Conservation (phyloP, 2,797 vertebrate genomes). For the Fistularia commersonii region DNA sequence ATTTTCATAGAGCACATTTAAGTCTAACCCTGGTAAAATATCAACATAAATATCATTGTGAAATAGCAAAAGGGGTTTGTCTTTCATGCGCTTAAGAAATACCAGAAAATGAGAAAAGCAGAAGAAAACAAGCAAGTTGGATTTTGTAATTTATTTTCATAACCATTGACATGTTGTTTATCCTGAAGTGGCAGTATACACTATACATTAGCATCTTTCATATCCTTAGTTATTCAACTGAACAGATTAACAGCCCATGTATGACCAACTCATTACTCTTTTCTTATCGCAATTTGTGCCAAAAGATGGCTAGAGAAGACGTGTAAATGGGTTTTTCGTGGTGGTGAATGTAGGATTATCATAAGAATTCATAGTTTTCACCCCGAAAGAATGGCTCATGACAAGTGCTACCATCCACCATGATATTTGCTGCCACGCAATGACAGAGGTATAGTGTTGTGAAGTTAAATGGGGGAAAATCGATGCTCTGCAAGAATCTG, state of each 20-base stretch:
- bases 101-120: background rate
- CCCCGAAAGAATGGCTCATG: no score
- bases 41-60: no score
- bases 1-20: no score
- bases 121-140: constrained; percentile 14
- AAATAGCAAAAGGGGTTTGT: no score
- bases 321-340: no score
- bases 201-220: background rate
- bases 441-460: no score
- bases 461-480: no score
- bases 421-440: no score
- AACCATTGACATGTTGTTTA: constrained; percentile 1
- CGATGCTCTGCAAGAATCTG: background rate
- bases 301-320: background rate
- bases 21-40: no score
- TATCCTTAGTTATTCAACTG: background rate
- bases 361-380: no score
- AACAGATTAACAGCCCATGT: constrained; percentile 13
- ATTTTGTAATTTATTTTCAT: constrained; percentile 39
- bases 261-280: constrained; percentile 2
- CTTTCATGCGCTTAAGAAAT: background rate
- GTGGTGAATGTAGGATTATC: no score
- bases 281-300: constrained; percentile 1
- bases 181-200: constrained; percentile 9
- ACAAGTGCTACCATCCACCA: no score